phyloP scores from a whole-genome alignment of 2,113 vertebrate species.

The Xenopus borealis region DNA sequence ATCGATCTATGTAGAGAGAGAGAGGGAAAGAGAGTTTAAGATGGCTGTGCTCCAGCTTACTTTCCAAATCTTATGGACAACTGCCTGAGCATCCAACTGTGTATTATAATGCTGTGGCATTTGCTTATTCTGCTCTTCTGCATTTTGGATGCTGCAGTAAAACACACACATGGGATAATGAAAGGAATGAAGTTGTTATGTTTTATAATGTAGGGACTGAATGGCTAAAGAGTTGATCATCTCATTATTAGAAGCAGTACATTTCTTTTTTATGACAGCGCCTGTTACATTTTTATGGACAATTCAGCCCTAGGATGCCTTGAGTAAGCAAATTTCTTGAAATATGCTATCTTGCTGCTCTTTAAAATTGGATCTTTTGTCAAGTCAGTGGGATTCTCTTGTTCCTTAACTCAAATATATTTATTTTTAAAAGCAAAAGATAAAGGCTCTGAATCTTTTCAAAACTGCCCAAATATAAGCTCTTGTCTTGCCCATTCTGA shows the following conservation, averaged over 20 bases:
- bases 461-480: too few relatives aligned
- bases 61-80: too few relatives aligned
- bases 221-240: slow-evolving; percentile 22
- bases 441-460: too few relatives aligned
- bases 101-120: background rate
- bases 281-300: slow-evolving; percentile 8
- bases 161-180: slow-evolving; percentile 2
- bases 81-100: too few relatives aligned
- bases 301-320: background rate
- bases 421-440: too few relatives aligned
- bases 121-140: background rate
- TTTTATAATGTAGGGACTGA: slow-evolving; percentile 7
- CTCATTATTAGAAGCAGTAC: slow-evolving; percentile 1
- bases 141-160: background rate
- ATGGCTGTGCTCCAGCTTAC: too few relatives aligned
- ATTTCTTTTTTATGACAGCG: background rate
- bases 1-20: too few relatives aligned
- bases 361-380: slow-evolving; percentile 18
- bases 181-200: background rate
- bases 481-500: too few relatives aligned
- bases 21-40: too few relatives aligned
- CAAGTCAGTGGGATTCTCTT: too few relatives aligned
- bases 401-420: too few relatives aligned
- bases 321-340: slow-evolving; percentile 18
- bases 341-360: background rate